Evolutionary conservation across 2,888 invertebrate genomes (phyloP).

Genomic region (Andrena marginata): DNA sequence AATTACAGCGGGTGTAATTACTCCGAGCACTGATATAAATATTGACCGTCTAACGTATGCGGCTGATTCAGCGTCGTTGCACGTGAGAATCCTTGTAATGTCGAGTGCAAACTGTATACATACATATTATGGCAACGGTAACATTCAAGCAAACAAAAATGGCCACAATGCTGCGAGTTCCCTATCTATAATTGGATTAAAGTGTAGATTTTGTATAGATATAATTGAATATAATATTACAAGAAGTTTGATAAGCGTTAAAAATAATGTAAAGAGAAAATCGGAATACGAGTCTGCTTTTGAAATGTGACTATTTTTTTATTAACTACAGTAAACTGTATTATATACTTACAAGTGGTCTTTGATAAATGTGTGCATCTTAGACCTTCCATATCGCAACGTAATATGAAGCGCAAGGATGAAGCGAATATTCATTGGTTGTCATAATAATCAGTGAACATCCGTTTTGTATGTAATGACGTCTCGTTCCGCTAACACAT

Average conservation of each 20-base stretch:
- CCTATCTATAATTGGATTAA: too few relatives aligned
- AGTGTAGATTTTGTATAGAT: too few relatives aligned
- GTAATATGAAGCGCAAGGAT: slow-evolving; percentile 20
- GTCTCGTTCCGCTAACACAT: slow-evolving; percentile 59
- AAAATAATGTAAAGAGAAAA: too few relatives aligned
- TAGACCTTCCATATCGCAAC: not conserved
- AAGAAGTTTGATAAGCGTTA: too few relatives aligned
- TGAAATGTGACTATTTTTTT: too few relatives aligned
- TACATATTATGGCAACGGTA: not conserved
- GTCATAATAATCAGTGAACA: slow-evolving; percentile 58
- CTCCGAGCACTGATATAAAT: slow-evolving; percentile 1
- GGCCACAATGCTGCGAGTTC: too few relatives aligned
- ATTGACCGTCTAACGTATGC: slow-evolving; percentile 1
- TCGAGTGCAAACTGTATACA: not conserved
- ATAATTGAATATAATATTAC: too few relatives aligned
- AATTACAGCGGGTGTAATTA: slow-evolving; percentile 35
- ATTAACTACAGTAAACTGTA: too few relatives aligned
- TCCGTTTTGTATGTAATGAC: slow-evolving; percentile 59
- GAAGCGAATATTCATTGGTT: slow-evolving; percentile 60
- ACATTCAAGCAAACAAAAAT: not conserved
- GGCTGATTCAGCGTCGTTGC: slow-evolving; percentile 5
- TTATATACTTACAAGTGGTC: too few relatives aligned
- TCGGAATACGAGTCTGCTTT: too few relatives aligned
- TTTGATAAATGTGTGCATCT: too few relatives aligned
- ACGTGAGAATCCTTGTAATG: not conserved